phyloP scores from a whole-genome alignment of 1,140 invertebrate genomes.

The Drosophila ironensis region DNA sequence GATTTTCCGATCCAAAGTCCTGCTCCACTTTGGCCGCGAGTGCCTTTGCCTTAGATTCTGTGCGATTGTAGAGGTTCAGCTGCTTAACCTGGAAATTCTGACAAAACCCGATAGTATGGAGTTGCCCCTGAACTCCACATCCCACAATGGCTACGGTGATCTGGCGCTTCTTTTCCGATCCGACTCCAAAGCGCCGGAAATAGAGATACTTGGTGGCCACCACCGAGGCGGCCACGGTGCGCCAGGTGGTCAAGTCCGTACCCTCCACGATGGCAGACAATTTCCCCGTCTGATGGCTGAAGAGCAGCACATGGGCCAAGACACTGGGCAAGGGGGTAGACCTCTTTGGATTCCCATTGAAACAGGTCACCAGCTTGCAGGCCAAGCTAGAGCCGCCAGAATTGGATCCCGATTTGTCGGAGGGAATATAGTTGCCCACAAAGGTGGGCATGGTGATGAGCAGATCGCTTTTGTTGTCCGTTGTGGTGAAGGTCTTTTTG shows the following conservation, averaged over 20 bases:
- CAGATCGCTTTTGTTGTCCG: no score
- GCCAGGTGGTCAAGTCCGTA: conserved; percentile 84
- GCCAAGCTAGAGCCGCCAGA: conserved; percentile 74
- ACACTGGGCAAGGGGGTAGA: conserved; percentile 79
- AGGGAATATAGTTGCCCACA: conserved; percentile 69
- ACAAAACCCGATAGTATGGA: conserved; percentile 83
- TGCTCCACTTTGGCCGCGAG: conserved; percentile 60
- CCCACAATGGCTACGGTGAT: conserved; percentile 83
- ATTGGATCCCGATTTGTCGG: no score
- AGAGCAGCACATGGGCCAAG: conserved; percentile 82
- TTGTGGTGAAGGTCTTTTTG: conserved; percentile 20
- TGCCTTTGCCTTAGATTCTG: conserved; percentile 80
- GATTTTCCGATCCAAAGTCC: no score
- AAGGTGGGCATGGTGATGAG: conserved; percentile 83
- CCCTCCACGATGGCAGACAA: conserved; percentile 81
- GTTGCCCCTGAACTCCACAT: conserved; percentile 84
- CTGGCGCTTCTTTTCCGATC: conserved; percentile 9
- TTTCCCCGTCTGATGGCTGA: conserved; percentile 81
- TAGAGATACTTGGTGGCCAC: conserved; percentile 85
- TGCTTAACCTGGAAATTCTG: conserved; percentile 82
- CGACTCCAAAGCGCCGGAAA: conserved; percentile 40
- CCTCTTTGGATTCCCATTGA: conserved; percentile 68
- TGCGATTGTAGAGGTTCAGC: conserved; percentile 84
- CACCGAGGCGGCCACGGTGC: conserved; percentile 85
- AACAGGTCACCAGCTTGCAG: conserved; percentile 83